Percentiles rank a stretch among this genome's conserved stretches.
These are phyloP conservation scores for Pedicia rivosa DNA, from an alignment of 2,888 invertebrate species.

Conservation along the genomic window DNA sequence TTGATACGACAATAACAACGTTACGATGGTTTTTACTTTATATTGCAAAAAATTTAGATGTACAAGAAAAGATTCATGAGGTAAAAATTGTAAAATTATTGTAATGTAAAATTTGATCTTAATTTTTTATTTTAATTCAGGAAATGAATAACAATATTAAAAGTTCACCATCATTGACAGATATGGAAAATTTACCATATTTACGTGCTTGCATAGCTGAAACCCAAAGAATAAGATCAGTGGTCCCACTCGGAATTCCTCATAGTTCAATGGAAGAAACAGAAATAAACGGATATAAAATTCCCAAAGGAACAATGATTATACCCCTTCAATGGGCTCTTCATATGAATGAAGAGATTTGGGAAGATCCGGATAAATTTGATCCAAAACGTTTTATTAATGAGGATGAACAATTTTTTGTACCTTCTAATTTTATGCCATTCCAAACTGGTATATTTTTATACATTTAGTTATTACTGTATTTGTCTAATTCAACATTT, in stretches of 20 bases:
- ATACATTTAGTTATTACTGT: not conserved
- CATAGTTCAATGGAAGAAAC: slow-evolving; percentile 52
- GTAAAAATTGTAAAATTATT: slow-evolving; percentile 24
- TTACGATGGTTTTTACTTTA: slow-evolving; percentile 68
- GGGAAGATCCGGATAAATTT: slow-evolving; percentile 51
- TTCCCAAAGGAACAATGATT: slow-evolving; percentile 56
- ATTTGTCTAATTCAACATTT: not conserved
- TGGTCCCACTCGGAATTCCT: slow-evolving; percentile 71
- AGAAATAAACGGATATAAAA: slow-evolving; percentile 39
- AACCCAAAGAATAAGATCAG: slow-evolving; percentile 59
- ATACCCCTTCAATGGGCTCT: slow-evolving; percentile 69
- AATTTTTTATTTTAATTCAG: slow-evolving; percentile 14
- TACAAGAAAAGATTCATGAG: slow-evolving; percentile 40
- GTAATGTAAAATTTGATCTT: no score
- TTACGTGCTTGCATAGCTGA: slow-evolving; percentile 64
- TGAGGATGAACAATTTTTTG: slow-evolving; percentile 41
- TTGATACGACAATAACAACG: slow-evolving; percentile 69
- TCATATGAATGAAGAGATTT: slow-evolving; percentile 51
- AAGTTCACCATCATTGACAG: slow-evolving; percentile 33
- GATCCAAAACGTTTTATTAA: slow-evolving; percentile 53
- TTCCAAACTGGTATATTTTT: slow-evolving; percentile 58
- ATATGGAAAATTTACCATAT: slow-evolving; percentile 38
- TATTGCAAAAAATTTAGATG: slow-evolving; percentile 49
- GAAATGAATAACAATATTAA: not conserved
- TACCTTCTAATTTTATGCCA: slow-evolving; percentile 57